A percentile compares a stretch with the other conserved stretches of the same genome.
Evolutionary conservation across 2,797 vertebrate genomes (phyloP).

Genomic region (Gymnoscopelus microlampas): DNA sequence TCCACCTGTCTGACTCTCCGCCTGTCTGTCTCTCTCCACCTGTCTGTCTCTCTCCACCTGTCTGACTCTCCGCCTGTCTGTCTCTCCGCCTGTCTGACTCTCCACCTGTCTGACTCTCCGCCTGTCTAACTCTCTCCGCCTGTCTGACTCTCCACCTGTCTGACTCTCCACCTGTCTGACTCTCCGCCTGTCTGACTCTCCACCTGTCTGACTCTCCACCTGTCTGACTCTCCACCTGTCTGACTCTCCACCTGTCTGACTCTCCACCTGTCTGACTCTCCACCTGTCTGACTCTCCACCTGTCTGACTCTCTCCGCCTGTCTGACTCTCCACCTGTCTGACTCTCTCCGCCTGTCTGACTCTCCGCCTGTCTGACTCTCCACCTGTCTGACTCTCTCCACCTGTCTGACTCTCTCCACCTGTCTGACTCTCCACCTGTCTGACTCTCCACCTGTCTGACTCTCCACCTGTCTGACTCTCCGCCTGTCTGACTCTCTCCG

Average conservation of each 20-base stretch:
- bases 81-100: too few relatives aligned
- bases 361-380: constrained; percentile 25
- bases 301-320: constrained; percentile 41
- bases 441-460: too few relatives aligned
- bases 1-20: constrained; percentile 22
- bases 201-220: constrained; percentile 4
- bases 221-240: constrained; percentile 15
- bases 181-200: background rate
- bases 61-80: constrained; percentile 10
- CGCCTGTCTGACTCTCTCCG: constrained; percentile 39
- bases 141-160: constrained; percentile 8
- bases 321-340: too few relatives aligned
- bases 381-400: background rate
- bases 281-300: constrained; percentile 31
- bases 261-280: too few relatives aligned
- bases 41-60: constrained; percentile 25
- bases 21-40: too few relatives aligned
- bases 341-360: constrained; percentile 10
- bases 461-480: constrained; percentile 48
- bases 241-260: constrained; percentile 24
- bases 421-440: constrained; percentile 31
- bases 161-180: background rate
- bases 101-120: constrained; percentile 25
- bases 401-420: too few relatives aligned
- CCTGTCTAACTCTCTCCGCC: constrained; percentile 10